Percentiles rank a stretch among this genome's conserved stretches.
Conservation (phyloP, 2,113 vertebrate species). For the Egretta garzetta region DNA sequence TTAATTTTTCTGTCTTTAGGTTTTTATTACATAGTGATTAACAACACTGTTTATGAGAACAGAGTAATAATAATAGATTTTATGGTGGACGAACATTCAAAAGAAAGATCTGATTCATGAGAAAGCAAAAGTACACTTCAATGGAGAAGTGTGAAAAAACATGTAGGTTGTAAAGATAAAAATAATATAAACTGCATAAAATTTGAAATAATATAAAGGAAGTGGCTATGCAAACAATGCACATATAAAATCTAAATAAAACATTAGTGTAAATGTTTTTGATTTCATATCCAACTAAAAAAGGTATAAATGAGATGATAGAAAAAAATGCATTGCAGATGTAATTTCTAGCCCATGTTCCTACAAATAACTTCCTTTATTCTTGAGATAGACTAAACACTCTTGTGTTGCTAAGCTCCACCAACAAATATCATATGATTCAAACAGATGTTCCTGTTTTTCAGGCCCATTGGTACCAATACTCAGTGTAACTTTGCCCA, state of each 20-base stretch:
- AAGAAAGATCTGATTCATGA: neutral
- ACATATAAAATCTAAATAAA: neutral
- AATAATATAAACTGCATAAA: neutral
- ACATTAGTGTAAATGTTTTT: fast-evolving
- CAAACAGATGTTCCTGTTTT: slow-evolving; percentile 26
- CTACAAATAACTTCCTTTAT: neutral
- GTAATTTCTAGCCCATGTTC: neutral
- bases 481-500: neutral
- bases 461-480: neutral
- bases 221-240: fast-evolving
- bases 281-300: neutral
- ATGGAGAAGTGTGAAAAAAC: neutral
- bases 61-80: neutral
- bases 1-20: neutral
- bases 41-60: neutral
- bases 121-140: neutral
- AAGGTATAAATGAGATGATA: neutral
- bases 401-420: neutral
- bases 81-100: neutral
- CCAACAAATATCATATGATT: slow-evolving; percentile 12
- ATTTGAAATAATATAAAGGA: neutral
- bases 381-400: neutral
- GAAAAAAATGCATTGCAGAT: neutral
- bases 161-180: neutral
- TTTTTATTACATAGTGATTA: neutral